Evolutionary conservation across 1,140 invertebrate genomes (phyloP).

Genomic region (Elysia chlorotica): DNA sequence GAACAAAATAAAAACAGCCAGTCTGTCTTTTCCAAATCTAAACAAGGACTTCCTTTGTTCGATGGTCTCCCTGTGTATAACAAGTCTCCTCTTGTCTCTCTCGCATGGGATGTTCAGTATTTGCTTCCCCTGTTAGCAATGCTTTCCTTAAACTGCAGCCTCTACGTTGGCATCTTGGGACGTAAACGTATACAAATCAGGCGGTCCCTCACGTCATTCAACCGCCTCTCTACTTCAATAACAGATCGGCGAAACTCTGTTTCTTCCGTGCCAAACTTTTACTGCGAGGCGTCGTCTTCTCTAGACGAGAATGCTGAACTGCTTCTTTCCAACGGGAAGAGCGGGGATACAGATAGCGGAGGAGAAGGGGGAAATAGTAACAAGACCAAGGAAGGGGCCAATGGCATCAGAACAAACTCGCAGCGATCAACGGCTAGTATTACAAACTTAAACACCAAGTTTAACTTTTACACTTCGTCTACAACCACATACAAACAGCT

Average conservation of each 20-base stretch:
- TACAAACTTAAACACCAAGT: too few relatives aligned
- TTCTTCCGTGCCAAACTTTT: conserved; percentile 32
- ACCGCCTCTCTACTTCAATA: not conserved
- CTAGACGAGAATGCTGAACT: conserved; percentile 29
- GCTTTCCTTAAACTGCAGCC: conserved; percentile 41
- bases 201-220: conserved; percentile 37
- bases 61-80: conserved; percentile 34
- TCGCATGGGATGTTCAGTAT: conserved; percentile 42
- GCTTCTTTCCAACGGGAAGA: too few relatives aligned
- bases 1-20: not conserved
- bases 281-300: conserved; percentile 37
- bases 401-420: too few relatives aligned
- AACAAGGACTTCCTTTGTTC: too few relatives aligned
- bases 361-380: too few relatives aligned
- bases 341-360: too few relatives aligned
- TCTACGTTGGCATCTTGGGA: conserved; percentile 47
- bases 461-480: too few relatives aligned
- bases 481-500: too few relatives aligned
- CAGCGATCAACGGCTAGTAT: too few relatives aligned
- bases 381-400: too few relatives aligned
- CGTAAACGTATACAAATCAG: conserved; percentile 47
- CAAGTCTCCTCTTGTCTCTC: conserved; percentile 30
- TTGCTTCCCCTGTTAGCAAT: conserved; percentile 40
- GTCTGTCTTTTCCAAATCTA: not conserved
- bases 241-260: conserved; percentile 33